Conservation (phyloP, 2,888 invertebrate genomes). For the Bursaphelenchus okinawaensis region DNA sequence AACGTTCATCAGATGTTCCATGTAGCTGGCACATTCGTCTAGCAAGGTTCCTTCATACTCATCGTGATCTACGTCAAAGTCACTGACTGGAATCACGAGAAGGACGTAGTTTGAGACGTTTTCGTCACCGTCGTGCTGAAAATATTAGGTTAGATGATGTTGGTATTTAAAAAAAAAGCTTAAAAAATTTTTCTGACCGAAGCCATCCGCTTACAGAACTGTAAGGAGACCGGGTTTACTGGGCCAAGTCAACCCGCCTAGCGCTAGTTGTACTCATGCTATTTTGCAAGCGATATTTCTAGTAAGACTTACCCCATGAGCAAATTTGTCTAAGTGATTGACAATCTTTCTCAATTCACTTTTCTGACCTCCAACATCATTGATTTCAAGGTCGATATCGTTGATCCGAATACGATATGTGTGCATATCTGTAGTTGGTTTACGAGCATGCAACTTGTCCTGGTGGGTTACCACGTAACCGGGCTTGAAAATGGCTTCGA, state of each 20-base stretch:
- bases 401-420: slow-evolving; percentile 45
- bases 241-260: too few species aligned
- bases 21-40: slow-evolving; percentile 39
- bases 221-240: too few species aligned
- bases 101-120: slow-evolving; percentile 44
- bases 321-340: slow-evolving; percentile 8
- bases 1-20: slow-evolving; percentile 32
- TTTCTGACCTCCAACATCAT: slow-evolving; percentile 53
- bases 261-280: too few species aligned
- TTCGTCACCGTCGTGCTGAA: slow-evolving; percentile 23
- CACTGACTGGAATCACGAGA: slow-evolving; percentile 49
- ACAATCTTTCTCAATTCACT: slow-evolving; percentile 19
- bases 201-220: too few species aligned
- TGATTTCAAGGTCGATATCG: slow-evolving; percentile 38
- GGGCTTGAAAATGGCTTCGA: slow-evolving; percentile 26
- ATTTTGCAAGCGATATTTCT: too few species aligned
- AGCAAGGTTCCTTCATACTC: slow-evolving; percentile 40
- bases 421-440: slow-evolving; percentile 47
- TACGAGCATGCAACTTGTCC: slow-evolving; percentile 45
- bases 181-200: too few species aligned
- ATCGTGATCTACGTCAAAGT: slow-evolving; percentile 43
- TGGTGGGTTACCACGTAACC: slow-evolving; percentile 35
- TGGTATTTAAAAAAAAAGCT: too few species aligned
- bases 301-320: neutral
- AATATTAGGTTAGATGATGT: slow-evolving; percentile 38